Percentiles rank a stretch among this genome's conserved stretches.
Evolutionary conservation across 2,797 vertebrate species (phyloP).

Genomic region (Steatocranus sp.): DNA sequence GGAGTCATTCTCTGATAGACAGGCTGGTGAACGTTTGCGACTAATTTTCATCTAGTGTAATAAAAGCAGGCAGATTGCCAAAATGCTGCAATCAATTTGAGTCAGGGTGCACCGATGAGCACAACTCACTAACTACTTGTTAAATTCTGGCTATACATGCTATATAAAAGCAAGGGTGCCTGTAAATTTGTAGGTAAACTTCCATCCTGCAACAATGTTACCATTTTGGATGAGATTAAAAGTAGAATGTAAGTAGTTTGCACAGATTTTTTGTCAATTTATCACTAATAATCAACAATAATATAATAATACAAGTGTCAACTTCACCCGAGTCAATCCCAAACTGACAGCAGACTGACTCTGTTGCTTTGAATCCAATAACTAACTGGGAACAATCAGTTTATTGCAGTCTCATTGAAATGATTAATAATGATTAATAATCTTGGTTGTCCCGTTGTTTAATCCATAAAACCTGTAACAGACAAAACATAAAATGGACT

Average conservation of each 20-base stretch:
- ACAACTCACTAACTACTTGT: background rate
- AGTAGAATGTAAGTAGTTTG: background rate
- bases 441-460: accelerated
- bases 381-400: accelerated
- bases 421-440: background rate
- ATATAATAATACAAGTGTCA: background rate
- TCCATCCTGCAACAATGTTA: background rate
- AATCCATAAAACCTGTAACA: background rate
- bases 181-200: background rate
- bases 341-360: background rate
- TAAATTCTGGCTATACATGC: background rate
- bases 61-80: background rate
- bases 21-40: background rate
- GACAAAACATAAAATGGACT: accelerated
- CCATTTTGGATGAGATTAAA: background rate
- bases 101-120: background rate
- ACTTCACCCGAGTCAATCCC: accelerated
- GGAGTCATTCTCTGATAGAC: background rate
- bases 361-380: background rate
- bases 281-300: background rate
- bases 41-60: background rate
- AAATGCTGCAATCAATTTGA: background rate
- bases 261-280: background rate
- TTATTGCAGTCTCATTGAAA: background rate
- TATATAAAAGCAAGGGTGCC: background rate